phyloP scores from a whole-genome alignment of 1,140 invertebrate genomes.

The Riptortus pedestris region DNA sequence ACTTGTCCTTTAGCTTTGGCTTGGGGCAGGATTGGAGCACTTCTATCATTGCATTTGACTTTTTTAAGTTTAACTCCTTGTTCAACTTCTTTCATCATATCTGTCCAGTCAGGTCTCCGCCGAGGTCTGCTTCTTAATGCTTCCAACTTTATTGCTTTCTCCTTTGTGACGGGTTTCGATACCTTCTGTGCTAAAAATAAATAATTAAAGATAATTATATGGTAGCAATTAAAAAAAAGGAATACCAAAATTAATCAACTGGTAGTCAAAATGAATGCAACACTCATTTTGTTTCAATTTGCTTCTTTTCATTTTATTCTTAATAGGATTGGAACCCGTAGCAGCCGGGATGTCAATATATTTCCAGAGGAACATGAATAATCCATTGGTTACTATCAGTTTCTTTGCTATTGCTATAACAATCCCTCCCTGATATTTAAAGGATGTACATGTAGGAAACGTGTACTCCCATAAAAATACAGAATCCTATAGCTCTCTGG shows the following conservation, averaged over 20 bases:
- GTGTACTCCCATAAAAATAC: too few relatives aligned
- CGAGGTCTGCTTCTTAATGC: conserved; percentile 58
- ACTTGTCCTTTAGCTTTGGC: conserved; percentile 46
- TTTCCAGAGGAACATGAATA: too few relatives aligned
- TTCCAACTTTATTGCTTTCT: conserved; percentile 41
- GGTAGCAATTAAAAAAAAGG: neutral
- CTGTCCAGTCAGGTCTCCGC: conserved; percentile 72
- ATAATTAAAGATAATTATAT: neutral
- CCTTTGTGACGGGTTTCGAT: conserved; percentile 25
- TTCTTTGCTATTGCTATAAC: too few relatives aligned
- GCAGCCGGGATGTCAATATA: too few relatives aligned
- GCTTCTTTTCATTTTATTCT: too few relatives aligned
- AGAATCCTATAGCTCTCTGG: too few relatives aligned
- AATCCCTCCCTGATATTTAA: too few relatives aligned
- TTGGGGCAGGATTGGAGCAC: conserved; percentile 45
- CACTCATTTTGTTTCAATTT: neutral
- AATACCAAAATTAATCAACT: neutral
- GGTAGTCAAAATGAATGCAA: neutral
- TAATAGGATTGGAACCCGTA: too few relatives aligned
- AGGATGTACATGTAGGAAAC: too few relatives aligned
- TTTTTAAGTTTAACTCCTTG: conserved; percentile 62
- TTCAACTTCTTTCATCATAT: conserved; percentile 83
- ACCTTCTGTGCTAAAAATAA: neutral
- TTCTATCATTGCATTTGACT: conserved; percentile 72
- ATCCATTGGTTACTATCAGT: too few relatives aligned